Evolutionary conservation across 1,140 invertebrate genomes (phyloP), one percentile per base, ranked within the genome.

Genomic region (Anastrepha ludens): DNA sequence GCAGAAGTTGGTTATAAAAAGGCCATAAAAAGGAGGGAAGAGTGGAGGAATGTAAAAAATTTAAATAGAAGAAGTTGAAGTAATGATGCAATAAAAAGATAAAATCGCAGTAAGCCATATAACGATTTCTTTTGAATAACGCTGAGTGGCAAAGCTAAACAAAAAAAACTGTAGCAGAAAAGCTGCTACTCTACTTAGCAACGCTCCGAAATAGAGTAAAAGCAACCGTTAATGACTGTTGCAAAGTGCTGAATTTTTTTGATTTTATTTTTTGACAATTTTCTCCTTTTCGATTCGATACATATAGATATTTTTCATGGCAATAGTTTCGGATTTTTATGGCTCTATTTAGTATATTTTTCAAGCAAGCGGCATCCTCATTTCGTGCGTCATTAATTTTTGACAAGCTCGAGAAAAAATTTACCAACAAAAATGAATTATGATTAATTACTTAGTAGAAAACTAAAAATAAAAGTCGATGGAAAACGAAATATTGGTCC

Each of bases 381-480:
- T 5, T 47, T 7, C 44, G 17, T 47, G 70, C 70, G 44, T 74
- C 70, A 74, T 74, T 74, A 74, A 50, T 15, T 74, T 74, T 74
- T 44, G 39, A 74, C 17, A 50, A 47, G 44, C 4, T 67, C 9
- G 20, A 20, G 11, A 41, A 67, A 41, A 9, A 20, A 67, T 64
- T 64, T 20, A 29, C 39, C 64, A 29, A 13, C 20, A 3, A 39
- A 67, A 41, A 20, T 67, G 29, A 41, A 67, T 39, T 29, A 67
- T 67, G 64, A 67, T 67, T 67, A 67, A 67, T 67, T 67, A 67
- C 29, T 29, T 0, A 11, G 11, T 15, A 1, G 20, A 41, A 20
- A 67, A 67, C 29, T 29, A 65, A 55, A n/a, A 64, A n/a, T 20
- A 64, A 5, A 20, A 64, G 7, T 29, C 5, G 20, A 64, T 11